phyloP scores from a whole-genome alignment of 1,140 invertebrate genomes.

The Aphelenchoides avenae region DNA sequence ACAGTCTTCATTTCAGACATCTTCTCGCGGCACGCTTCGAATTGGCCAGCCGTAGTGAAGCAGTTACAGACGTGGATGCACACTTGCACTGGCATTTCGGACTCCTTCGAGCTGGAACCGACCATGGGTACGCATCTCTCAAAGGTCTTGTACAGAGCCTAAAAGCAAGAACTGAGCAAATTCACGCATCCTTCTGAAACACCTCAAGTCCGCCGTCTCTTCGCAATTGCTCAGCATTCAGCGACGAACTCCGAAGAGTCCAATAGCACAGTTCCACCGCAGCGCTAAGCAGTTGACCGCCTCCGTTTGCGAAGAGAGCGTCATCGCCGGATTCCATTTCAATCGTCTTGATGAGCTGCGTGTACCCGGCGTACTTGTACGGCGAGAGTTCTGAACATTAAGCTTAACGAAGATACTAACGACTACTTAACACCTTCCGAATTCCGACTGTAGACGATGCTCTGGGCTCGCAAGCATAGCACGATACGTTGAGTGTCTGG shows the following conservation, averaged over 20 bases:
- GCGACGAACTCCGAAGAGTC: conserved; percentile 88
- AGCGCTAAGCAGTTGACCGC: conserved; percentile 76
- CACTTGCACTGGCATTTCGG: conserved; percentile 82
- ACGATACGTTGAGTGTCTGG: conserved; percentile 81
- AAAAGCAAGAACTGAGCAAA: conserved; percentile 7
- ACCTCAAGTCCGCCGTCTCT: conserved; percentile 85
- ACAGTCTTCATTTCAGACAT: conserved; percentile 77
- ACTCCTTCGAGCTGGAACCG: conserved; percentile 63
- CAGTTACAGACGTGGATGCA: conserved; percentile 84
- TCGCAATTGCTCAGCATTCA: conserved; percentile 94
- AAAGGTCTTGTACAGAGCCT: conserved; percentile 51
- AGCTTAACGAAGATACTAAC: no score
- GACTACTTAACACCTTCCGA: conserved; percentile 46
- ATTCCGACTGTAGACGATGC: conserved; percentile 72
- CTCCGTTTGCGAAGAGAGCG: conserved; percentile 70
- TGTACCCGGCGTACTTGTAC: conserved; percentile 98
- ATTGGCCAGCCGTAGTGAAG: conserved; percentile 88
- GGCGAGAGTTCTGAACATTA: conserved; percentile 75
- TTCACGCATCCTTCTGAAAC: no score
- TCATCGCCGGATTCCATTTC: conserved; percentile 87
- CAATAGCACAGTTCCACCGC: conserved; percentile 91
- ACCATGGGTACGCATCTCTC: conserved; percentile 55
- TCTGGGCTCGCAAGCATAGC: conserved; percentile 86
- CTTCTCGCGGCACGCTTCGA: conserved; percentile 79
- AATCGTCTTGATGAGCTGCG: conserved; percentile 92